These are phyloP conservation scores for Cylindroiulus punctatus DNA, from an alignment of 2,888 invertebrate genomes.

Conservation along the genomic window DNA sequence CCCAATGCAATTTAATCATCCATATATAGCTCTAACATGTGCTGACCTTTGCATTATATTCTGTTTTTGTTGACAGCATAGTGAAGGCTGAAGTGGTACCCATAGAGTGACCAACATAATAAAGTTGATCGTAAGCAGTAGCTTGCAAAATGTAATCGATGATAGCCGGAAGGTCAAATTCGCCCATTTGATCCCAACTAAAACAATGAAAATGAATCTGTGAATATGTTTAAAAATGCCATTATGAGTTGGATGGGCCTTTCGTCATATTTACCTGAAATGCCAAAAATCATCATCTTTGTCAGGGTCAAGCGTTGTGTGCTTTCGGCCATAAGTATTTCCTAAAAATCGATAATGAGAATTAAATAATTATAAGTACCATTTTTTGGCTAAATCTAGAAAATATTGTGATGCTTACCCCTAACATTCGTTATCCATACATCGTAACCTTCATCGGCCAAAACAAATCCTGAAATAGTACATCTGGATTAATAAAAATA, in stretches of 20 bases:
- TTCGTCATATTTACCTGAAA: slow-evolving; percentile 58
- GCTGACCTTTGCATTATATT: slow-evolving; percentile 58
- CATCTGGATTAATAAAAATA: slow-evolving; percentile 2
- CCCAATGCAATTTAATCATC: too few species aligned
- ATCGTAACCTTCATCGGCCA: slow-evolving; percentile 66
- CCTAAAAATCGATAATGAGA: slow-evolving; percentile 58
- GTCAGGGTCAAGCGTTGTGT: slow-evolving; percentile 61
- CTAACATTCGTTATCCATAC: slow-evolving; percentile 67
- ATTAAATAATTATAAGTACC: too few species aligned
- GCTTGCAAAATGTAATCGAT: slow-evolving; percentile 75
- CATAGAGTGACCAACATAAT: slow-evolving; percentile 92
- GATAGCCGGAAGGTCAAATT: slow-evolving; percentile 85
- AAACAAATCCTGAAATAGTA: slow-evolving; percentile 61
- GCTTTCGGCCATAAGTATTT: slow-evolving; percentile 64
- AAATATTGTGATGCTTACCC: slow-evolving; percentile 60
- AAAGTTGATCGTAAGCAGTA: slow-evolving; percentile 72
- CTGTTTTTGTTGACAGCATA: slow-evolving; percentile 60
- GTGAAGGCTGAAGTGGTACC: slow-evolving; percentile 73
- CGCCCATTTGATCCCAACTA: slow-evolving; percentile 67
- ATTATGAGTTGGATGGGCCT: neutral
- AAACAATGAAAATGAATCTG: neutral
- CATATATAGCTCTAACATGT: neutral
- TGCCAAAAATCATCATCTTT: slow-evolving; percentile 64
- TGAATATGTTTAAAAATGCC: neutral
- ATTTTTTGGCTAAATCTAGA: too few species aligned